These are phyloP conservation scores for Atta colombica DNA, from an alignment of 1,140 invertebrate genomes.

Conservation along the genomic window DNA sequence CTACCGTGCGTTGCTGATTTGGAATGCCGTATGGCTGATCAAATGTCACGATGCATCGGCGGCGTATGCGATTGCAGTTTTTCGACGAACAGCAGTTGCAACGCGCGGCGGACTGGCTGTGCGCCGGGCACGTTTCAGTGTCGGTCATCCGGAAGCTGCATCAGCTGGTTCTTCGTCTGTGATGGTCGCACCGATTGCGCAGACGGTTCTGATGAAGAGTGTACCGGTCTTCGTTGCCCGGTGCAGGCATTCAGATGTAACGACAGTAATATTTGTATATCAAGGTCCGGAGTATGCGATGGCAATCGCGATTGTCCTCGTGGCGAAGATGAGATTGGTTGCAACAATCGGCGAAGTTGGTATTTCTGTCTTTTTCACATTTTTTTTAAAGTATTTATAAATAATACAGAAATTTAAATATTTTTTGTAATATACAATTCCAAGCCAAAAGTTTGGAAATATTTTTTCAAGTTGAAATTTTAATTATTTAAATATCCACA, in stretches of 20 bases:
- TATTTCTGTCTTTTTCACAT: background rate
- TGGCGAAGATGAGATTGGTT: conserved; percentile 93
- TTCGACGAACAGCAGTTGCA: conserved; percentile 88
- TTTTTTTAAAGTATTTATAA: background rate
- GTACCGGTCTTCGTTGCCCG: conserved; percentile 85
- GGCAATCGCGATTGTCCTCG: conserved; percentile 92
- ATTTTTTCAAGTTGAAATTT: too few species aligned
- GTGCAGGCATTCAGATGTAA: conserved; percentile 90
- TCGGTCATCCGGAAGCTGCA: conserved; percentile 93
- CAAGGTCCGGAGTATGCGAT: conserved; percentile 92
- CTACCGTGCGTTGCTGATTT: conserved; percentile 91
- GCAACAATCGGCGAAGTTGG: conserved; percentile 88
- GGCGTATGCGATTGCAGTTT: conserved; percentile 93
- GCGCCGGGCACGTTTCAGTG: conserved; percentile 94
- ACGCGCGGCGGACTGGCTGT: conserved; percentile 91
- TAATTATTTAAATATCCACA: too few species aligned
- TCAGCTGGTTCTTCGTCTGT: conserved; percentile 97
- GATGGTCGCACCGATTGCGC: conserved; percentile 95
- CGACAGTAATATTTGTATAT: conserved; percentile 89
- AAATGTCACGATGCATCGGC: conserved; percentile 91
- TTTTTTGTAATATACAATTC: background rate
- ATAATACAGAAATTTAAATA: background rate
- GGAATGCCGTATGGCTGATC: conserved; percentile 93
- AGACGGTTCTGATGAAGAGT: conserved; percentile 95
- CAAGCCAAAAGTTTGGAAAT: too few species aligned